A percentile compares a stretch with the other conserved stretches of the same genome.
phyloP scores from a whole-genome alignment of 1,140 invertebrate species.

The Campoletis sonorensis region DNA sequence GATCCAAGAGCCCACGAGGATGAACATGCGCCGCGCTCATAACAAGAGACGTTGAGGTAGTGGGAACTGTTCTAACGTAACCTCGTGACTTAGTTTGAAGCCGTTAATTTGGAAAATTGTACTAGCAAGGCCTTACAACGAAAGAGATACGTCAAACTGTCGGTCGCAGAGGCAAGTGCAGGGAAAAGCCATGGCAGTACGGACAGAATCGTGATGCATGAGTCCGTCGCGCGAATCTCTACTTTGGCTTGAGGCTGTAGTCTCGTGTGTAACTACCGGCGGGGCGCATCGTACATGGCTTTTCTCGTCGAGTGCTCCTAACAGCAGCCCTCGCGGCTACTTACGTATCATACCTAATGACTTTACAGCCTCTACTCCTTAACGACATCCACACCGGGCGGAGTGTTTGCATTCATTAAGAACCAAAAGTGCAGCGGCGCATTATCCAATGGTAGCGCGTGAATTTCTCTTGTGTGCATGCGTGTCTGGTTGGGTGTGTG shows the following conservation, averaged over 20 bases:
- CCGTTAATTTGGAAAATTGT: too few relatives aligned
- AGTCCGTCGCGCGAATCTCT: too few relatives aligned
- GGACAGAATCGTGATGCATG: too few relatives aligned
- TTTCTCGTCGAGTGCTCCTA: conserved; percentile 20
- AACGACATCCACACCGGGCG: conserved; percentile 26
- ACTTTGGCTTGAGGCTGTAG: not conserved
- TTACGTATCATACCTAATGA: conserved; percentile 49
- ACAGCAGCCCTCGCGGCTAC: conserved; percentile 19
- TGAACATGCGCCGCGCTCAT: too few relatives aligned
- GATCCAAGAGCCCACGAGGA: too few relatives aligned
- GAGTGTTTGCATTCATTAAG: conserved; percentile 51
- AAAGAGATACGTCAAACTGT: too few relatives aligned
- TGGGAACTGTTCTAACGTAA: too few relatives aligned
- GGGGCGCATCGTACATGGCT: not conserved
- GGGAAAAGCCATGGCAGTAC: too few relatives aligned
- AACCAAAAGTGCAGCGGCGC: conserved; percentile 36
- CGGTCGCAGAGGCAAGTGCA: too few relatives aligned
- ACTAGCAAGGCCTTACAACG: too few relatives aligned
- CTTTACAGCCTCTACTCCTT: conserved; percentile 48
- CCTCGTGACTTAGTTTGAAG: too few relatives aligned
- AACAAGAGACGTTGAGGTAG: too few relatives aligned
- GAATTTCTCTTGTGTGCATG: not conserved
- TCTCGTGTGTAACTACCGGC: not conserved
- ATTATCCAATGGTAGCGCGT: conserved; percentile 11
- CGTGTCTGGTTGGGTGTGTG: not conserved